Conservation (phyloP, 2,113 vertebrate genomes). For the Corvus cornix region DNA sequence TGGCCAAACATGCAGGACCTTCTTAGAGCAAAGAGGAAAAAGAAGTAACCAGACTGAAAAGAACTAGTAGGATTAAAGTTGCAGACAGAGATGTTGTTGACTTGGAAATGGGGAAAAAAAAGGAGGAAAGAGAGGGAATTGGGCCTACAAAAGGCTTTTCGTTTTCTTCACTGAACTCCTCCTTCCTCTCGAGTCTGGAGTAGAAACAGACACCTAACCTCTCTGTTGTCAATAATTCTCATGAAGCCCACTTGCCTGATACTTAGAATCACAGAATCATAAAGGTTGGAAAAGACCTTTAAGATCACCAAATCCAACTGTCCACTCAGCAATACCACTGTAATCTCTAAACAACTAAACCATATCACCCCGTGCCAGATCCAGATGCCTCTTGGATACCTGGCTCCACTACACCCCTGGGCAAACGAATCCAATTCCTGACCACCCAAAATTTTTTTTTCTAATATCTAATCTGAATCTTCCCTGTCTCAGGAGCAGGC, state of each 20-base stretch:
- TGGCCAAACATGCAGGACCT: background rate
- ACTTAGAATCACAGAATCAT: background rate
- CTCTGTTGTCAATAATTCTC: background rate
- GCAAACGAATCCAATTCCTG: background rate
- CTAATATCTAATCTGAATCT: background rate
- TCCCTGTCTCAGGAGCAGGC: background rate
- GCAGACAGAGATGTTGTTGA: background rate
- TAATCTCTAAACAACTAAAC: background rate
- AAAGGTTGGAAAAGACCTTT: background rate
- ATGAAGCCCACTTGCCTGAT: background rate
- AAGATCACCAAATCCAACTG: background rate
- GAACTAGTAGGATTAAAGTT: background rate
- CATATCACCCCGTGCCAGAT: rapidly evolving
- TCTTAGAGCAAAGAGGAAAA: background rate
- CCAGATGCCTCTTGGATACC: background rate
- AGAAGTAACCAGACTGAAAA: background rate
- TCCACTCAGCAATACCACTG: background rate
- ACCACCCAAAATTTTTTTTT: background rate
- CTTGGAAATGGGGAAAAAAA: background rate
- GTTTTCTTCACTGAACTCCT: background rate
- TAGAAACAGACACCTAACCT: background rate
- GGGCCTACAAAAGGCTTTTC: background rate
- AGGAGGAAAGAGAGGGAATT: background rate
- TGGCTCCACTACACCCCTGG: too few species aligned
- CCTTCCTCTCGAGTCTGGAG: background rate